Conservation (phyloP, 1,140 invertebrate genomes). For the Macrobrachium nipponense region DNA sequence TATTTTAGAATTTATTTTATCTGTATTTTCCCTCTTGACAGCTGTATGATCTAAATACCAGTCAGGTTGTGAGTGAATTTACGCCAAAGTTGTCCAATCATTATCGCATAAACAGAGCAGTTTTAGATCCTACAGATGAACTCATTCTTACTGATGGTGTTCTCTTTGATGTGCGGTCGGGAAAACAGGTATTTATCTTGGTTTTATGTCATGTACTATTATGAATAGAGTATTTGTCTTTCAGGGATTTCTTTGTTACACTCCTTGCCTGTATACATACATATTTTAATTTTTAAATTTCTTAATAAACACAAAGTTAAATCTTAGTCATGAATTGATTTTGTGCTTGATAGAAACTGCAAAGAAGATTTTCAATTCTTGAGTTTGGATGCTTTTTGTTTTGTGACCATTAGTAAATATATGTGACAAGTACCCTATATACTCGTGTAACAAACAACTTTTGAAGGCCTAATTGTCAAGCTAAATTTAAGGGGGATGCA, state of each 20-base stretch:
- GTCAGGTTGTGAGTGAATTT: constrained; percentile 79
- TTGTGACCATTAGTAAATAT: no score
- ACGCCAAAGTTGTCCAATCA: constrained; percentile 86
- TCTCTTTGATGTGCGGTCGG: constrained; percentile 91
- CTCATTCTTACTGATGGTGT: constrained; percentile 95
- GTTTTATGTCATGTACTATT: background rate
- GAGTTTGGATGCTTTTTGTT: no score
- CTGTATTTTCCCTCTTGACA: constrained; percentile 66
- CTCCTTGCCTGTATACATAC: no score
- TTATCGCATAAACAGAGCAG: constrained; percentile 93
- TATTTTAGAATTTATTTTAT: constrained; percentile 58
- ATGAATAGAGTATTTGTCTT: background rate
- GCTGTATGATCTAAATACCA: constrained; percentile 92
- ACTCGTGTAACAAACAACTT: no score
- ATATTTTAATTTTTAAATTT: no score
- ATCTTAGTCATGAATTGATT: no score
- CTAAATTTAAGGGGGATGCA: no score
- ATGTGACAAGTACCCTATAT: no score
- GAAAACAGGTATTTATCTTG: constrained; percentile 66
- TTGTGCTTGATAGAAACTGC: background rate
- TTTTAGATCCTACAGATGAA: constrained; percentile 93
- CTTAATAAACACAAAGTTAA: no score
- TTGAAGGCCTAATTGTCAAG: no score
- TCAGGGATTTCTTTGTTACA: background rate
- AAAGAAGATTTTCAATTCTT: background rate